Conservation (phyloP, 1,140 invertebrate genomes). For the Neelides sp. region DNA sequence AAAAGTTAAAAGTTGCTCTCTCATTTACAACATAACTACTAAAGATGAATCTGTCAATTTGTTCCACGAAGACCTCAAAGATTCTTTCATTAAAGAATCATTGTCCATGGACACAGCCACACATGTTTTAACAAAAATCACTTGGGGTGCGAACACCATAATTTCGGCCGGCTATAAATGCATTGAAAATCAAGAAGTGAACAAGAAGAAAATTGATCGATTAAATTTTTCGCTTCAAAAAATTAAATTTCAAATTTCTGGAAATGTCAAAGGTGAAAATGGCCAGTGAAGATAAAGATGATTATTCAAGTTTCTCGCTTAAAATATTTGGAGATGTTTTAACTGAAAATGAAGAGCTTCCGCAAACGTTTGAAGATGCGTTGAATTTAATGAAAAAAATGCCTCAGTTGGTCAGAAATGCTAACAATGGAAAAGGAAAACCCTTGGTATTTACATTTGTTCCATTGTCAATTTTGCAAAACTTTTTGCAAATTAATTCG, state of each 20-base stretch:
- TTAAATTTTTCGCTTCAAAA: constrained; percentile 1
- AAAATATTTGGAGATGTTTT: constrained; percentile 14
- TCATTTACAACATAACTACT: constrained; percentile 10
- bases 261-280: constrained; percentile 3
- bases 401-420: background rate
- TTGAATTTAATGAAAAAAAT: constrained; percentile 9
- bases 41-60: constrained; percentile 12
- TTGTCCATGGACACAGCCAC: constrained; percentile 4
- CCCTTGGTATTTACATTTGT: constrained; percentile 3
- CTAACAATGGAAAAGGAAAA: constrained; percentile 11
- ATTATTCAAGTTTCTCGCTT: constrained; percentile 1
- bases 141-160: constrained; percentile 14
- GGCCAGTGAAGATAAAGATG: constrained; percentile 2
- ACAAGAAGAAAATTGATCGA: constrained; percentile 1
- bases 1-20: background rate
- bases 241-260: background rate
- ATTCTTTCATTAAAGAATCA: constrained; percentile 3
- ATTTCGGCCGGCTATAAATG: background rate
- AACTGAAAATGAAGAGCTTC: background rate
- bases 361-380: constrained; percentile 10
- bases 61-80: constrained; percentile 10
- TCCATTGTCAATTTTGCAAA: background rate
- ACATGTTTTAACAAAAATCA: constrained; percentile 10
- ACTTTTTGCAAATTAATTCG: background rate
- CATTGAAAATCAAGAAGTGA: constrained; percentile 7